A percentile compares a stretch with the other conserved stretches of the same genome.
These are phyloP conservation scores for Drosophila mayri DNA, from an alignment of 1,140 invertebrate genomes.

Conservation along the genomic window DNA sequence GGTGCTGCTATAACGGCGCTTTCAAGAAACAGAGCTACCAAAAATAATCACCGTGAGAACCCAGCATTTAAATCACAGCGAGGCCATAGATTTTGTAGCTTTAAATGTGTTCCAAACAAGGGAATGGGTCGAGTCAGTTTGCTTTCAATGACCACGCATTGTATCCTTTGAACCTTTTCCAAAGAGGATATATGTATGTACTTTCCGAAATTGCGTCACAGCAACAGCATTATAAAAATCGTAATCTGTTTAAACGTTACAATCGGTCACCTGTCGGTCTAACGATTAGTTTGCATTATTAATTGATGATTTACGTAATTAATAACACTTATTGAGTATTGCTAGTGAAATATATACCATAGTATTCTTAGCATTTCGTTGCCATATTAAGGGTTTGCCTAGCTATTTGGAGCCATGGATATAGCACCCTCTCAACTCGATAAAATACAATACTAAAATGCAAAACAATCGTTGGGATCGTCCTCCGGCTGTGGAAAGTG, in stretches of 20 bases:
- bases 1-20: conserved; percentile 12
- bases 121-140: not conserved
- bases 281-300: conserved; percentile 1
- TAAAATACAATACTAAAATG: conserved; percentile 34
- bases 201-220: not conserved
- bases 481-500: conserved; percentile 47
- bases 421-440: not conserved
- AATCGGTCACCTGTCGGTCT: not conserved
- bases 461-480: conserved; percentile 69
- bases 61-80: conserved; percentile 24
- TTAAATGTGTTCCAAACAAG: conserved; percentile 23
- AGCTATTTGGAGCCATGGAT: conserved; percentile 1
- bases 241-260: not conserved
- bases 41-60: conserved; percentile 18
- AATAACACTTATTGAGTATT: not conserved
- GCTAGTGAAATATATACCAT: not conserved
- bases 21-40: conserved; percentile 25
- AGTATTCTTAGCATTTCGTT: conserved; percentile 3
- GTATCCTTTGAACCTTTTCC: not conserved
- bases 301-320: not conserved
- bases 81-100: conserved; percentile 6
- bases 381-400: conserved; percentile 1
- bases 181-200: not conserved
- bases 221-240: not conserved
- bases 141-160: not conserved